Base-by-base conservation (phyloP, 2,888 invertebrate genomes). In the Terebella lapidaria region DNA sequence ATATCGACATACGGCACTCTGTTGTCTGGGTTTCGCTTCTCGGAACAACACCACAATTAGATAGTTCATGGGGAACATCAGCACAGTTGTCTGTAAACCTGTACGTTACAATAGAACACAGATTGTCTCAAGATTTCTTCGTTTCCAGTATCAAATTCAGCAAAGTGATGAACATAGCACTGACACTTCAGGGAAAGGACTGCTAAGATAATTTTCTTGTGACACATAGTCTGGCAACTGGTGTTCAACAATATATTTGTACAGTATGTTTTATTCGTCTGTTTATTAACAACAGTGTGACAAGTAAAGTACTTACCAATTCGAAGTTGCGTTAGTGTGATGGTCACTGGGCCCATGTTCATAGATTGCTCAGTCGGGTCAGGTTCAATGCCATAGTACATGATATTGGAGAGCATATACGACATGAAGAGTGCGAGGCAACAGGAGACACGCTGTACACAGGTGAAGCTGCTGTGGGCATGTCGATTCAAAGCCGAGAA, bases 401-500 rank as follows among this genome's bases (percentile, higher is more conserved):
- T 73, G 45, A 79, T 78, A 61, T 78, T 78, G 20, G 72, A 72
- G 45, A 81, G 63, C 78, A 81, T 78, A 25, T 77, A 74, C 5
- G 76, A 66, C 57, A 74, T 74, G 4, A 81, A 66, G 57, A 81
- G 64, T n/a, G 77, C 69, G 58, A 81, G 71, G 62, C 78, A 80
- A 51, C 75, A 74, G 10, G 74, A 72, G 2, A 79, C 70, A 10
- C 81, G 71, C 64, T 81, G 78, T 3, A 67, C 63, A 66, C 71
- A 47, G 0, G 79, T 78, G 66, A 80, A 81, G 3, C 75, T 69
- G 35, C 74, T 76, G 18, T 73, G 67, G 0, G 74, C 73, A 20
- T 79, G 79, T 15, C 80, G 73, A 56, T 73, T 64, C 65, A 80
- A 76, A 10, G 81, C 71, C 1, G 79, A 79, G 63, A 81, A 78